These are phyloP conservation scores for Marcusenius ussheri DNA, from an alignment of 2,113 vertebrate species.

Conservation along the genomic window DNA sequence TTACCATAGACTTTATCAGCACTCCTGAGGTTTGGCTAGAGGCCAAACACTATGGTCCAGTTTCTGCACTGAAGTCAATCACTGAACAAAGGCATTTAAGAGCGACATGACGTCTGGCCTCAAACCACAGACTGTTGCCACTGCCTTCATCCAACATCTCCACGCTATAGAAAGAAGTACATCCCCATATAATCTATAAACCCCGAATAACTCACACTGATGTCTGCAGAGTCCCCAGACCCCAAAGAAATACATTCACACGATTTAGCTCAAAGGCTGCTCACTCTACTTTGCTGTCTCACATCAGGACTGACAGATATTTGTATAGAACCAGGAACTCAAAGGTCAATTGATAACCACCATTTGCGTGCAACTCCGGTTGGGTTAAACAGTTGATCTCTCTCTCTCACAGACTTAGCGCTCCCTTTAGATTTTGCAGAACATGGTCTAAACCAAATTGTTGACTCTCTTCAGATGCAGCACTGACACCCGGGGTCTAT, in stretches of 20 bases:
- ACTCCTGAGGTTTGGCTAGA: not conserved
- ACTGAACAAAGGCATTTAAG: not conserved
- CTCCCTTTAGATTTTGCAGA: not conserved
- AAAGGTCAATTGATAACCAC: not conserved
- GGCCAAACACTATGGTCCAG: not conserved
- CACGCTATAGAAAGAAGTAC: not conserved
- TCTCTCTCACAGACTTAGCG: not conserved
- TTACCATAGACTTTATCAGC: not conserved
- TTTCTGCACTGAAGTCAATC: not conserved
- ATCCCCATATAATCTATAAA: not conserved
- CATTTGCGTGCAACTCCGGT: not conserved
- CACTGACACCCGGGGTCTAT: not conserved
- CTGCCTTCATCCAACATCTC: not conserved
- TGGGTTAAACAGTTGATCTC: not conserved
- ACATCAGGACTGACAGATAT: not conserved
- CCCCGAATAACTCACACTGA: not conserved
- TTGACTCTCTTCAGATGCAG: not conserved
- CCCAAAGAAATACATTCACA: not conserved
- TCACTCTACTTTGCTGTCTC: not conserved
- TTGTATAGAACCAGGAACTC: not conserved
- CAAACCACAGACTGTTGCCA: not conserved
- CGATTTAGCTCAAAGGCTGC: not conserved
- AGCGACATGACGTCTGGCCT: not conserved
- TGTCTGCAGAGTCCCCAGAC: not conserved
- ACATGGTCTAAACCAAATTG: not conserved